Conservation (phyloP, 2,113 vertebrate species). For the Lampris megalopsis region DNA sequence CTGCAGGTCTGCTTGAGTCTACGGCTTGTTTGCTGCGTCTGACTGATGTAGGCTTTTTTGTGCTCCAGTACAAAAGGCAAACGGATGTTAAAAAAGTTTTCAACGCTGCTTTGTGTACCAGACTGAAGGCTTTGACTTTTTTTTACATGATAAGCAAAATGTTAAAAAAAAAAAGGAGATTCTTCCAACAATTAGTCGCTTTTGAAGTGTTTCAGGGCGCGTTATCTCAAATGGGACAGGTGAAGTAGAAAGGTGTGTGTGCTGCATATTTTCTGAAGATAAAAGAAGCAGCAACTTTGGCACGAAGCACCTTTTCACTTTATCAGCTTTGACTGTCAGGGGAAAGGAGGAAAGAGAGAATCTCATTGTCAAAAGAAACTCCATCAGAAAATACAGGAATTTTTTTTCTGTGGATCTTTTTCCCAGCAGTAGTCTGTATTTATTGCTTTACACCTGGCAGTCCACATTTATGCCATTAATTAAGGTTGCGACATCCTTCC, state of each 20-base stretch:
- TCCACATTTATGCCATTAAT: conserved; percentile 25
- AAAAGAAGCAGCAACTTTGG: conserved; percentile 21
- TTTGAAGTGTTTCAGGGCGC: not conserved
- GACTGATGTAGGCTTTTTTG: not conserved
- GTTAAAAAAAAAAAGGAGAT: conserved; percentile 12
- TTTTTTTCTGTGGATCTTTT: conserved; percentile 10
- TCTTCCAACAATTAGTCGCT: conserved; percentile 19
- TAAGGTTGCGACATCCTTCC: conserved; percentile 32
- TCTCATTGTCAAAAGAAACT: not conserved
- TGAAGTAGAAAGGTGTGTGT: conserved; percentile 26
- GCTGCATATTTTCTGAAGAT: conserved; percentile 30
- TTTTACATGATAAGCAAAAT: conserved; percentile 11
- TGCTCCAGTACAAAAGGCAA: conserved; percentile 9
- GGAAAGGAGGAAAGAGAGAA: conserved; percentile 2
- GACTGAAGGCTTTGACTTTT: conserved; percentile 37
- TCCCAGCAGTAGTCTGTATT: not conserved
- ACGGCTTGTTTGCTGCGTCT: conserved; percentile 36
- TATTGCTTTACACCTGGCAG: not conserved
- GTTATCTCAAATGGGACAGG: conserved; percentile 17
- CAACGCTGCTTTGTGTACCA: not conserved
- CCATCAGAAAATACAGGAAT: not conserved
- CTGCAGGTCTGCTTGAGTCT: conserved; percentile 43
- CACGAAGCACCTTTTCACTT: conserved; percentile 26
- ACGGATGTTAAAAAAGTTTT: conserved; percentile 5
- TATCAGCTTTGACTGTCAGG: conserved; percentile 12